These are phyloP conservation scores for Calephelis perditalis DNA, from an alignment of 2,888 invertebrate genomes.

Conservation along the genomic window DNA sequence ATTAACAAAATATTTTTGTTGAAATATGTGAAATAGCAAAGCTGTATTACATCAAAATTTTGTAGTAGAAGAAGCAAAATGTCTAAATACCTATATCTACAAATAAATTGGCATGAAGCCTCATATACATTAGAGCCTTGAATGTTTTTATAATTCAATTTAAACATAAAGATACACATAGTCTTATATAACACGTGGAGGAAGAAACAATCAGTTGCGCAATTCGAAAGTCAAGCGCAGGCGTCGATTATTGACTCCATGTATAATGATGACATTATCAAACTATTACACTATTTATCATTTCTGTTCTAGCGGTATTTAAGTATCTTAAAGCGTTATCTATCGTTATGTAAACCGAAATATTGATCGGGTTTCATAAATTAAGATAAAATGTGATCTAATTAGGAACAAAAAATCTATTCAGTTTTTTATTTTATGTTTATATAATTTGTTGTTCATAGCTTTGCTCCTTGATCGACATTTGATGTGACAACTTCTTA, in stretches of 20 bases:
- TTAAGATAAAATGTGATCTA: background rate
- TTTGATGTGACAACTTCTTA: too few relatives aligned
- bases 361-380: background rate
- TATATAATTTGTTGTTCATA: too few relatives aligned
- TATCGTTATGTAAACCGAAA: background rate
- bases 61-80: too few relatives aligned
- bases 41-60: too few relatives aligned
- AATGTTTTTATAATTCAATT: constrained; percentile 16
- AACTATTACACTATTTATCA: constrained; percentile 25
- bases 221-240: constrained; percentile 20
- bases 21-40: too few relatives aligned
- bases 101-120: too few relatives aligned
- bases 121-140: background rate
- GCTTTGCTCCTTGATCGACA: too few relatives aligned
- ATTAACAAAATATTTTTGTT: too few relatives aligned
- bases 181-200: constrained; percentile 34
- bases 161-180: constrained; percentile 24
- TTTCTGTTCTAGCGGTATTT: constrained; percentile 4
- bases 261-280: constrained; percentile 17
- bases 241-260: constrained; percentile 10
- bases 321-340: background rate
- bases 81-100: too few relatives aligned
- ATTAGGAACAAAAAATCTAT: too few relatives aligned
- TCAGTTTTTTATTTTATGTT: too few relatives aligned
- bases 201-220: constrained; percentile 33